phyloP scores from a whole-genome alignment of 2,113 vertebrate genomes.

The Campylorhamphus procurvoides region DNA sequence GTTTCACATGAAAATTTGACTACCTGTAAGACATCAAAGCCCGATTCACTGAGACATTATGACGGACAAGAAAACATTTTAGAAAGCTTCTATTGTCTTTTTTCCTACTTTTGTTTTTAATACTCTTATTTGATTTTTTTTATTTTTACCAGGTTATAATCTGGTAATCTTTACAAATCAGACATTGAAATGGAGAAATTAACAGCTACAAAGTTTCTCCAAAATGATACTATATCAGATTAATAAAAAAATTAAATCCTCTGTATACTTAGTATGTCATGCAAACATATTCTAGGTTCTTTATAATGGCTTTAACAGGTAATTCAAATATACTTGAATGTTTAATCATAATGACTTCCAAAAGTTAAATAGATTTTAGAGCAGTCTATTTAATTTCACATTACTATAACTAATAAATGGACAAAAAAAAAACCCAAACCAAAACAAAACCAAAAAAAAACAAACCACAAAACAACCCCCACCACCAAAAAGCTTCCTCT shows the following conservation, averaged over 20 bases:
- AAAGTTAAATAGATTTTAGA: constrained; percentile 31
- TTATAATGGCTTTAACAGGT: constrained; percentile 22
- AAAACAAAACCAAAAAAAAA: too few species aligned
- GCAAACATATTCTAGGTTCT: background rate
- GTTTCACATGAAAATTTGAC: background rate
- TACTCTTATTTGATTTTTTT: background rate
- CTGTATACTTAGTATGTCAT: background rate
- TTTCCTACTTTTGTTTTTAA: background rate
- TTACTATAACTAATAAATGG: background rate
- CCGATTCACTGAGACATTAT: background rate
- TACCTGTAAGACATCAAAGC: background rate
- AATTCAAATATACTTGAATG: background rate
- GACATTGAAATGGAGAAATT: background rate
- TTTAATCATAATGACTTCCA: background rate
- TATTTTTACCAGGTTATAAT: fast-evolving
- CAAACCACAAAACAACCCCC: too few species aligned
- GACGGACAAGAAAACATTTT: background rate
- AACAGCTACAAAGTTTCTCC: background rate
- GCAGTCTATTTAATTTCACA: background rate
- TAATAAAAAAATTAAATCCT: background rate
- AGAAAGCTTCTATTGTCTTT: background rate
- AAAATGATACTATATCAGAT: background rate
- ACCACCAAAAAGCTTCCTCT: background rate
- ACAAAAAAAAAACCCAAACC: background rate
- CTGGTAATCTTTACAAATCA: background rate